A percentile compares a stretch with the other conserved stretches of the same genome.
phyloP scores from a whole-genome alignment of 2,113 vertebrate genomes.

The Platysteira castanea region DNA sequence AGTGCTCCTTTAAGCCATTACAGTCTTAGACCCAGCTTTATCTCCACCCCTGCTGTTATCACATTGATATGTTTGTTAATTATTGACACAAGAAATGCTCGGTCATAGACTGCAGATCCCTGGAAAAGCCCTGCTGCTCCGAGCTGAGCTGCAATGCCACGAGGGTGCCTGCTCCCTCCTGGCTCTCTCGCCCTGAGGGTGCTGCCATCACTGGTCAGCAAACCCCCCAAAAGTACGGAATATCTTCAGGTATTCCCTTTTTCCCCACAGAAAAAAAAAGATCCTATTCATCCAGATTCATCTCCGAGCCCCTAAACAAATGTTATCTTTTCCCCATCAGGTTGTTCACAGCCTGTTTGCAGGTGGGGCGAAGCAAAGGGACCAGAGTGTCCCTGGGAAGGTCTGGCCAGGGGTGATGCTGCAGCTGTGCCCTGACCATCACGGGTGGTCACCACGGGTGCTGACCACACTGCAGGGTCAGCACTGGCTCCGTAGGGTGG shows the following conservation, averaged over 20 bases:
- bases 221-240: background rate
- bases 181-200: background rate
- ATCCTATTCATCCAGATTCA: background rate
- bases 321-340: background rate
- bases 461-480: accelerated
- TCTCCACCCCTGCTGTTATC: slow-evolving; percentile 21
- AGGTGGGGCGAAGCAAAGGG: background rate
- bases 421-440: background rate
- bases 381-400: background rate
- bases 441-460: accelerated
- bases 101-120: background rate
- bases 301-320: background rate
- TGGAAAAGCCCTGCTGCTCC: background rate
- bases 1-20: background rate
- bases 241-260: background rate
- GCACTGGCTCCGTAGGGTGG: background rate
- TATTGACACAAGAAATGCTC: slow-evolving; percentile 40
- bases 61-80: slow-evolving; percentile 51
- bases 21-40: background rate
- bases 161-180: background rate
- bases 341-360: background rate
- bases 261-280: background rate
- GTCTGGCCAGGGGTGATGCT: background rate
- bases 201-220: slow-evolving; percentile 11
- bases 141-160: accelerated